Percentiles rank a stretch among this genome's conserved stretches.
Conservation (phyloP, 2,113 vertebrate genomes). For the Siniperca knerii region DNA sequence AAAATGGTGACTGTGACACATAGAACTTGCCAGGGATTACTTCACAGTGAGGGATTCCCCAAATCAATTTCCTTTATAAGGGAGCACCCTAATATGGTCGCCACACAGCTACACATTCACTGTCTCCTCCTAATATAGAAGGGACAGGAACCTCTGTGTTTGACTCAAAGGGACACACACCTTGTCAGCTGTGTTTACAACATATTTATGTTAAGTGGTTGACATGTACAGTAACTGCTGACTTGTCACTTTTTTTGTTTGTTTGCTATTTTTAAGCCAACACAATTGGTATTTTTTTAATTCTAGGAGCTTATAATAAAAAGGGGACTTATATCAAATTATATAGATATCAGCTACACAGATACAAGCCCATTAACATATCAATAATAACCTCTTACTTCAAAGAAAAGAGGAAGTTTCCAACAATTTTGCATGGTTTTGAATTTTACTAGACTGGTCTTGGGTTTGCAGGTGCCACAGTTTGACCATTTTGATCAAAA, state of each 20-base stretch:
- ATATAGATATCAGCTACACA: background rate
- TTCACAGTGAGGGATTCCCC: slow-evolving; percentile 61
- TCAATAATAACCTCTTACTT: background rate
- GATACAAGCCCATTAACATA: background rate
- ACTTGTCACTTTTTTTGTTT: background rate
- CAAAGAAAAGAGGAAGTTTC: background rate
- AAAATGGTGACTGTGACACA: slow-evolving; percentile 36
- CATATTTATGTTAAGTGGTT: background rate
- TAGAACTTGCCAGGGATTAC: slow-evolving; percentile 29
- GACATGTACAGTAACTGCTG: background rate
- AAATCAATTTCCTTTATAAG: slow-evolving; percentile 73
- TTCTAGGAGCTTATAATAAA: background rate
- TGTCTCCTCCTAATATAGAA: slow-evolving; percentile 25
- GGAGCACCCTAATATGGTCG: slow-evolving; percentile 68
- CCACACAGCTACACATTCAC: slow-evolving; percentile 18
- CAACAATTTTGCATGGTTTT: background rate
- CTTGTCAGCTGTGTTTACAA: background rate
- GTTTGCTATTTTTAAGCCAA: background rate
- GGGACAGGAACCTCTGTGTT: slow-evolving; percentile 3
- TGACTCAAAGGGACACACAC: background rate
- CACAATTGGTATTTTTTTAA: background rate
- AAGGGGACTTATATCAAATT: background rate
- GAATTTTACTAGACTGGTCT: background rate
- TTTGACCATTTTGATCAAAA: background rate
- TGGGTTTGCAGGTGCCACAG: background rate